Conservation (phyloP, 2,113 vertebrate genomes). For the Arizona elegans region DNA sequence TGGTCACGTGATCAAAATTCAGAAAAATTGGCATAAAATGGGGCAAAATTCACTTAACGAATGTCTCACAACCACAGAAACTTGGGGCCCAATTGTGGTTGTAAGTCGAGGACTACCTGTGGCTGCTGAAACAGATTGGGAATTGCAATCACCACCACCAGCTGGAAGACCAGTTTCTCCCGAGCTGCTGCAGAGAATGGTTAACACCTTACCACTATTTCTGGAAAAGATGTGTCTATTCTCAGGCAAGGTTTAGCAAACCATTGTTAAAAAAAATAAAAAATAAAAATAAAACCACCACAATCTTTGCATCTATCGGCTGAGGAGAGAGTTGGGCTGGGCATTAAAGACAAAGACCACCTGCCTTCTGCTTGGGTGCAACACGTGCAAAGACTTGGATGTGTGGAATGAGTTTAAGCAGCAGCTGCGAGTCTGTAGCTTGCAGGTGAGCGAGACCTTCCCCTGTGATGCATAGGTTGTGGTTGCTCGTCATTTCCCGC, state of each 20-base stretch:
- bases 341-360: neutral
- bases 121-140: neutral
- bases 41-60: too few species aligned
- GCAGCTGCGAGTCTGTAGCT: constrained; percentile 34
- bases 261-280: neutral
- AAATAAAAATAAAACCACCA: neutral
- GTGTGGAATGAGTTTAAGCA: constrained; percentile 69
- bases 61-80: too few species aligned
- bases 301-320: neutral
- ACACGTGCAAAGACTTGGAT: constrained; percentile 76
- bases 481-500: constrained; percentile 64
- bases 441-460: constrained; percentile 83
- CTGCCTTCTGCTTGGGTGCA: constrained; percentile 78
- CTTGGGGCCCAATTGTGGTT: too few species aligned
- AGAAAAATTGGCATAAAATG: too few species aligned
- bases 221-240: neutral
- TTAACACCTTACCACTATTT: neutral
- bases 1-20: too few species aligned
- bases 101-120: too few species aligned
- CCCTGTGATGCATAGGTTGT: constrained; percentile 89
- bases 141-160: neutral
- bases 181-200: neutral
- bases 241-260: neutral
- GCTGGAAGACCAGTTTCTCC: neutral
- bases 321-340: rapidly evolving